Base-by-base conservation (phyloP, 2,113 vertebrate genomes). In the Mandrillus leucophaeus region DNA sequence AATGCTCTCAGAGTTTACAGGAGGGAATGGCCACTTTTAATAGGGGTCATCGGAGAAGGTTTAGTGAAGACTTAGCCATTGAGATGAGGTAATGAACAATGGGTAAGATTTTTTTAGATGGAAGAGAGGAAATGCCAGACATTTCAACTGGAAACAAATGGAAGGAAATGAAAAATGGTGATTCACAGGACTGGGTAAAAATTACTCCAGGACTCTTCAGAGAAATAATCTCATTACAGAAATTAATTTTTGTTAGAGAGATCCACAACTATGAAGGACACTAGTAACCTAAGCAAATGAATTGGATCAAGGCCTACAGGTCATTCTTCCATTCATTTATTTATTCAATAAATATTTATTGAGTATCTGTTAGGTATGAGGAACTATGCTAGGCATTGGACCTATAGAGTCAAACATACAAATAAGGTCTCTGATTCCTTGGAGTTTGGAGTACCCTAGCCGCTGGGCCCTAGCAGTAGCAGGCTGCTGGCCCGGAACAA, bases 241-340 rank as follows among this genome's bases (percentile, higher is more conserved):
- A 76, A 92, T 81, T 92, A 92, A 80, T 87, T 91, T 96, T 83
- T 32, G 68, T 94, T 90, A 88, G 61, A 43, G 14, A 8, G 61
- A 16, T 52, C 8, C 23, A 68, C 59, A 79, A 30, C 27, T 84
- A 68, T 85, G 12, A 72, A 91, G 27, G 25, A 76, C 35, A 35
- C 25, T 40, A n/a, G 25, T 35, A 18, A 93, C 66, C 25, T 81
- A 93, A 92, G 35, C 73, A 91, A 89, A 64, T 85, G 23, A 86
- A 73, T 85, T 95, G 38, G 13, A 70, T 8, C 52, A 55, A 30
- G n/a, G 11, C 35, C 73, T 59, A 70, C 25, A 25, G 11, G 3
- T 35, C 38, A 59, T 38, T 88, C 59, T 38, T 66, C 23, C 45
- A 57, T 64, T 32, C 18, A 50, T 61, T 43, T 40, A 79, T 61